Conservation (phyloP, 2,888 invertebrate genomes). For the Pyrrhia umbra region DNA sequence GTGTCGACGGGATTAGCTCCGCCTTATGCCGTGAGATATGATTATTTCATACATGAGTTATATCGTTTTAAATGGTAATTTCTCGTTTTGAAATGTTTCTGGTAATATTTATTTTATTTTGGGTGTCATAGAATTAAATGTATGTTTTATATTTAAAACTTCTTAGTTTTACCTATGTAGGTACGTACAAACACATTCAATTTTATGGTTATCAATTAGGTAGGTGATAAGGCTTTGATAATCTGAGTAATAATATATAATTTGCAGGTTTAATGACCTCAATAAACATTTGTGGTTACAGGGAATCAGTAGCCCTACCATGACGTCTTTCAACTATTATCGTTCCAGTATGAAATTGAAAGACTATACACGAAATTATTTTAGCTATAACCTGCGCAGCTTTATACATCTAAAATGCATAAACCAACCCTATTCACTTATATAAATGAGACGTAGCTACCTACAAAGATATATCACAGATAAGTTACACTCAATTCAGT, state of each 20-base stretch:
- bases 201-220: too few relatives aligned
- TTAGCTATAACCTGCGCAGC: background rate
- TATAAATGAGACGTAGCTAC: background rate
- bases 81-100: conserved; percentile 37
- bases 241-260: too few relatives aligned
- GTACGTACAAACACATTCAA: too few relatives aligned
- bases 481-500: background rate
- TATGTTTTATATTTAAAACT: too few relatives aligned
- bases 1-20: conserved; percentile 40
- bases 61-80: conserved; percentile 56
- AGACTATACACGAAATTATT: too few relatives aligned
- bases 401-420: background rate
- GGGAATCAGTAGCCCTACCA: too few relatives aligned
- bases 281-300: too few relatives aligned
- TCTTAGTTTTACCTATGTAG: too few relatives aligned
- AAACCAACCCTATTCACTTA: background rate
- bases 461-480: background rate
- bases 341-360: too few relatives aligned
- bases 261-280: too few relatives aligned
- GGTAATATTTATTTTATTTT: conserved; percentile 42
- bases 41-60: conserved; percentile 55
- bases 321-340: too few relatives aligned
- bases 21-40: conserved; percentile 30
- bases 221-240: too few relatives aligned
- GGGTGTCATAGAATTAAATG: conserved; percentile 45